phyloP scores from a whole-genome alignment of 1,140 invertebrate species.

The Coenobita brevimanus region DNA sequence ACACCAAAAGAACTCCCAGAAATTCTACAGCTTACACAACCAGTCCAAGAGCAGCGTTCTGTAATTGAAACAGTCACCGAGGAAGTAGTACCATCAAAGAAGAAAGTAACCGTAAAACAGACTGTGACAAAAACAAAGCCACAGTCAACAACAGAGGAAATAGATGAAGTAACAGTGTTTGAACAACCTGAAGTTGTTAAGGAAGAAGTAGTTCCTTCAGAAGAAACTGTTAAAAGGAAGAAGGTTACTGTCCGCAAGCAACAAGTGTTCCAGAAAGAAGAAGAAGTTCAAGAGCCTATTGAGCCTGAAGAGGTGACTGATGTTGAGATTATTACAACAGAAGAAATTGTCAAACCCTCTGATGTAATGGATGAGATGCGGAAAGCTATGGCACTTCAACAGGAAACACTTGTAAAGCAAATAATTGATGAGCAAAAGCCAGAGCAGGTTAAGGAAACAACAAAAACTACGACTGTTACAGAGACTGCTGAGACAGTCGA shows the following conservation, averaged over 20 bases:
- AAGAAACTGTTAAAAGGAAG: constrained; percentile 5
- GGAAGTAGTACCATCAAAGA: constrained; percentile 17
- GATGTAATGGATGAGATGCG: constrained; percentile 13
- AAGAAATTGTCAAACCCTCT: constrained; percentile 31
- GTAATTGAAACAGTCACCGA: constrained; percentile 11
- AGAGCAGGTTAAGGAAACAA: constrained; percentile 16
- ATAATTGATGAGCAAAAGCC: constrained; percentile 39
- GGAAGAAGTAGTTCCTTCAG: constrained; percentile 22
- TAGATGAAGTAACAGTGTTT: constrained; percentile 20
- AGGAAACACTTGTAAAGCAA: constrained; percentile 41
- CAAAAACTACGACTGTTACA: background rate
- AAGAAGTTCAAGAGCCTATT: constrained; percentile 24
- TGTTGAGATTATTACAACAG: background rate
- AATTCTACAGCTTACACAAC: constrained; percentile 19
- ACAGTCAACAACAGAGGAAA: background rate
- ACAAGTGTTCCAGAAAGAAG: constrained; percentile 39
- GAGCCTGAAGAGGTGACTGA: constrained; percentile 18
- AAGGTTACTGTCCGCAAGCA: constrained; percentile 9
- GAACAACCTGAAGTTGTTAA: constrained; percentile 26
- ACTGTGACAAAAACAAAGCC: constrained; percentile 6
- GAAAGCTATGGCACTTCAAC: constrained; percentile 11
- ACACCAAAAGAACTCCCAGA: constrained; percentile 23
- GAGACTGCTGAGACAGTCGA: constrained; percentile 23
- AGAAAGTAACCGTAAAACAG: constrained; percentile 21
- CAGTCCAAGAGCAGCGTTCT: constrained; percentile 12